phyloP scores from a whole-genome alignment of 2,113 vertebrate species.

The Turdus rufiventris region DNA sequence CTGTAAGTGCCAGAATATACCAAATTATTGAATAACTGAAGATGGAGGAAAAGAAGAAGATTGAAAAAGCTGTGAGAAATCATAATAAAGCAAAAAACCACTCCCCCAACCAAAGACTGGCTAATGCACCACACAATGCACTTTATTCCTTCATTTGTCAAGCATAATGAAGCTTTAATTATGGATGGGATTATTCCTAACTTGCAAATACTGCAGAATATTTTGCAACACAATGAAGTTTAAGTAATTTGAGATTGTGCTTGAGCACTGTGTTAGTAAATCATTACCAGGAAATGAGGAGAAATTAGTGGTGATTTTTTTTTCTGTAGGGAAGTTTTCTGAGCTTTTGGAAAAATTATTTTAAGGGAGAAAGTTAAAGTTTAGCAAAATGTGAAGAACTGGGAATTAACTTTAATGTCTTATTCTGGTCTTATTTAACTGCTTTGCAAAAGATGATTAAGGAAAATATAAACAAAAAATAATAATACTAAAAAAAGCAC shows the following conservation, averaged over 20 bases:
- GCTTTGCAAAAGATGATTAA: not conserved
- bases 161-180: conserved; percentile 27
- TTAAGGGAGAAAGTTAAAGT: not conserved
- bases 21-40: not conserved
- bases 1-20: not conserved
- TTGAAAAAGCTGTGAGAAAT: not conserved
- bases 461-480: not conserved
- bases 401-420: not conserved
- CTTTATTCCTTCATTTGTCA: not conserved
- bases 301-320: not conserved
- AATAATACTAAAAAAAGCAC: not conserved
- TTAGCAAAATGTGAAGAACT: not conserved
- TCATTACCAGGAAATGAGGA: not conserved
- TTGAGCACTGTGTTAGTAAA: not conserved
- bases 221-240: conserved; percentile 3
- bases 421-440: not conserved
- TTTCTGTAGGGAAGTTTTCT: not conserved
- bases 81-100: not conserved
- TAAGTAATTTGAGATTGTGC: not conserved
- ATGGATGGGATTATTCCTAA: not conserved
- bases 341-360: not conserved
- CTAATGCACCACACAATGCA: not conserved
- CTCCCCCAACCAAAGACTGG: not conserved
- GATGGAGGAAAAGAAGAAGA: not conserved
- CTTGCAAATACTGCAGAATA: not conserved